Percentiles rank a stretch among this genome's conserved stretches.
Evolutionary conservation across 1,140 invertebrate species (phyloP).

Genomic region (Drosophila albomicans): DNA sequence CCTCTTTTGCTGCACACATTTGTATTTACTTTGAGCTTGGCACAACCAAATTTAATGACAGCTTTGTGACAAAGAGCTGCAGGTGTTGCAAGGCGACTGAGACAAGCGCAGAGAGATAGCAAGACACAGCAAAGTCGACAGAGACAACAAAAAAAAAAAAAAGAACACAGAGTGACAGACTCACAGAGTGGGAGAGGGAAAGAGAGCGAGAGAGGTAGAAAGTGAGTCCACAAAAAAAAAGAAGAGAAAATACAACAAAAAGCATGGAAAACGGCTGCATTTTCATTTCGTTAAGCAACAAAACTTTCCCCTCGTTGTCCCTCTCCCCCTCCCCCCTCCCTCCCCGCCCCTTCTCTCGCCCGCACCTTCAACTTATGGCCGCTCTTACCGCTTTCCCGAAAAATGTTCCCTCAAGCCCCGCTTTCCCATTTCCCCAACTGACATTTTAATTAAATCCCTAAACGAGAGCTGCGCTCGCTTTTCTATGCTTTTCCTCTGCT

Average conservation of each 20-base stretch:
- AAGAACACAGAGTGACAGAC: neutral
- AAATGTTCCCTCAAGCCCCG: conserved; percentile 4
- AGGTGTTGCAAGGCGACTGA: conserved; percentile 34
- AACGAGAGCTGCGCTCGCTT: conserved; percentile 48
- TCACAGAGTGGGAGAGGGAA: neutral
- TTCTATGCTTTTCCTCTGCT: conserved; percentile 9
- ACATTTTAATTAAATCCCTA: conserved; percentile 67
- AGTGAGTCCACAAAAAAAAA: conserved; percentile 7
- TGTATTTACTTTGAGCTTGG: conserved; percentile 54
- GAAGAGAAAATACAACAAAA: conserved; percentile 11
- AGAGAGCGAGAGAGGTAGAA: neutral
- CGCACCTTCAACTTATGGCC: too few relatives aligned
- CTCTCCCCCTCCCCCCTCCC: neutral
- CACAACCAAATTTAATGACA: conserved; percentile 63
- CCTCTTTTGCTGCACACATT: conserved; percentile 1
- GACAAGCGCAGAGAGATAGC: neutral
- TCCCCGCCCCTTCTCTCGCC: too few relatives aligned
- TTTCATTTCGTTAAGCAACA: conserved; percentile 54
- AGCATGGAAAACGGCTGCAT: conserved; percentile 41
- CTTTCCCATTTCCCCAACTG: conserved; percentile 30
- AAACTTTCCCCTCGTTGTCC: conserved; percentile 18
- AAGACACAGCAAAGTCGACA: neutral
- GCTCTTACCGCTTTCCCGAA: neutral
- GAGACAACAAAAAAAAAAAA: neutral
- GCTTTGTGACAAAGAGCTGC: conserved; percentile 55